Base-by-base conservation (phyloP, 2,113 vertebrate species). In the Merops nubicus region DNA sequence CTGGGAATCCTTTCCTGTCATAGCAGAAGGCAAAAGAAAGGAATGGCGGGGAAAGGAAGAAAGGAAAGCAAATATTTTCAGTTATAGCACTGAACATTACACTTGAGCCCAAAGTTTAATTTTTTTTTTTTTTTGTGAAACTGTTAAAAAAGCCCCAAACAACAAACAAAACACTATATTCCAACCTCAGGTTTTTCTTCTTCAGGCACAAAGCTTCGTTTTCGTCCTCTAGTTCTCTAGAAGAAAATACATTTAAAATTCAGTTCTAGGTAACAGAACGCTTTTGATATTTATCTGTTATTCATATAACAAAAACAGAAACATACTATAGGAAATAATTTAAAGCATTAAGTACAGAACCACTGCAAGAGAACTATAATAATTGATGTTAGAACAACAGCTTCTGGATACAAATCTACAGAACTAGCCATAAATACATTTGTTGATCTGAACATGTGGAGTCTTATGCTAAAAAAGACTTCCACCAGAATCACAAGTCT, bases 201-300 rank as follows among this genome's bases (percentile, higher is more conserved):
- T 75, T 99, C 99, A 54, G 98, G 98, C 92, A 99, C 97, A 85
- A 99, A 99, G 87, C 98, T 98, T 97, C 99, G 98, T 98, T 99
- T 99, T 97, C 99, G 98, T 89, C 99, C 99, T 98, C 99, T 98
- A 98, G 99, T 99, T 98, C 99, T 99, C 99, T 99, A 98, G 78
- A 97, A 97, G 63, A 95, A 97, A 97, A 95, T 79, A 96, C 9
- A 95, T 94, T 92, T 92, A 68, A 90, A 95, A 94, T 80, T 94
- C 85, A 91, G 1, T 69, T 75, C 93, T 70, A 76, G 73, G 14
- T 28, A 91, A 93, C 15, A 63, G 43, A 85, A 93, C 33, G 33
- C 1, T 69, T 93, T 67, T 70, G 20, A 18, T 62, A 25, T 74
- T 94, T 76, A 82, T 51, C 48, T 85, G 53, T 69, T 88, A 85